A percentile compares a stretch with the other conserved stretches of the same genome.
These are phyloP conservation scores for Microplitis manilae DNA, from an alignment of 2,888 invertebrate species.

Conservation along the genomic window DNA sequence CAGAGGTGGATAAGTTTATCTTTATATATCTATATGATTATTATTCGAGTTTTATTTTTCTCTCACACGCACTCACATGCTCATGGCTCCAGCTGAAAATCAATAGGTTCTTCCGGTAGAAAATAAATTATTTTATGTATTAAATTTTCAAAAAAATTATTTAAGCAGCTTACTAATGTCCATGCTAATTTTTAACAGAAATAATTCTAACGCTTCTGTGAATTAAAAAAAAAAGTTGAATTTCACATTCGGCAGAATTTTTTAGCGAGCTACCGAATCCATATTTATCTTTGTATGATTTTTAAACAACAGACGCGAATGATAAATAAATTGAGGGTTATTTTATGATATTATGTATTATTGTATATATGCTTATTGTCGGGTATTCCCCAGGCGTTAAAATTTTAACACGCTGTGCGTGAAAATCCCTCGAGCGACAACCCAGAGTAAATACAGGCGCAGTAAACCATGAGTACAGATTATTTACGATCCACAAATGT, in stretches of 20 bases:
- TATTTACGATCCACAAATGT: constrained; percentile 59
- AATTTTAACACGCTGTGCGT: constrained; percentile 46
- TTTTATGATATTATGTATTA: background rate
- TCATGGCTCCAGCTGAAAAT: background rate
- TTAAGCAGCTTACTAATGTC: background rate
- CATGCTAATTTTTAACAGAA: no score
- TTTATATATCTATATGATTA: constrained; percentile 27
- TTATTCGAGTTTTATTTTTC: constrained; percentile 26
- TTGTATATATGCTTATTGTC: background rate
- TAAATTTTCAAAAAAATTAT: background rate
- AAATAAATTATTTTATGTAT: background rate
- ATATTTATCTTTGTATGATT: no score
- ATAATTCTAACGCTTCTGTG: no score
- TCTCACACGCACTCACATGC: constrained; percentile 13
- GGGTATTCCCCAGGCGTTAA: constrained; percentile 44
- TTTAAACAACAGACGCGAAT: no score
- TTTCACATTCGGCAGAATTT: background rate
- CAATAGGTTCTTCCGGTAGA: background rate
- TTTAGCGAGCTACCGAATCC: no score
- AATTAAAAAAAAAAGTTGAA: background rate
- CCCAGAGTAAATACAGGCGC: constrained; percentile 37
- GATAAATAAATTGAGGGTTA: no score
- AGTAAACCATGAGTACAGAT: constrained; percentile 48
- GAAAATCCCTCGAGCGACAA: constrained; percentile 40
- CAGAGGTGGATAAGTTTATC: constrained; percentile 34